phyloP scores from a whole-genome alignment of 2,797 vertebrate genomes.

The Allobates femoralis region DNA sequence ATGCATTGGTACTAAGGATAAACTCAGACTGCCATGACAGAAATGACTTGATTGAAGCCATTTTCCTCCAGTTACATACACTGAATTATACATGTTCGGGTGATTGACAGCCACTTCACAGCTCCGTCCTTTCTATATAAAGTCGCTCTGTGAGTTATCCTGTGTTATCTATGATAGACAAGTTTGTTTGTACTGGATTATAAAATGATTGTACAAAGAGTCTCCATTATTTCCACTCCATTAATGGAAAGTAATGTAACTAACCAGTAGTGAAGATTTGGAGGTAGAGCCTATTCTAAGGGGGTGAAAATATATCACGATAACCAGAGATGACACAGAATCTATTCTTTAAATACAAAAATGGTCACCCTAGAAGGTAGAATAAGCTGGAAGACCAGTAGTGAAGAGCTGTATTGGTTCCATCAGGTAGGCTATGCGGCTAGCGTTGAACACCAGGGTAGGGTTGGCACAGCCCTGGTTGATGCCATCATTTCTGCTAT shows the following conservation, averaged over 20 bases:
- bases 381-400: background rate
- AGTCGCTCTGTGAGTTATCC: background rate
- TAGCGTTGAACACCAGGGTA: background rate
- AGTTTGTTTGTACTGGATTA: background rate
- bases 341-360: background rate
- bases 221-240: background rate
- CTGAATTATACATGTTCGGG: background rate
- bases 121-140: background rate
- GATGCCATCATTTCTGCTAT: background rate
- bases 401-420: background rate
- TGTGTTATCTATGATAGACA: constrained; percentile 15
- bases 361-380: background rate
- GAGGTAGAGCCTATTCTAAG: background rate
- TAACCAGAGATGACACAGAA: background rate
- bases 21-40: background rate
- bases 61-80: background rate
- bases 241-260: background rate
- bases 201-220: background rate
- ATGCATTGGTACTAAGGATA: background rate
- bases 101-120: background rate
- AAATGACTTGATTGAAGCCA: background rate
- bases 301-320: background rate
- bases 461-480: background rate
- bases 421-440: background rate
- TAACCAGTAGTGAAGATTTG: background rate